Percentiles rank a stretch among this genome's conserved stretches.
phyloP scores from a whole-genome alignment of 1,140 invertebrate genomes.

The Batillaria attramentaria region DNA sequence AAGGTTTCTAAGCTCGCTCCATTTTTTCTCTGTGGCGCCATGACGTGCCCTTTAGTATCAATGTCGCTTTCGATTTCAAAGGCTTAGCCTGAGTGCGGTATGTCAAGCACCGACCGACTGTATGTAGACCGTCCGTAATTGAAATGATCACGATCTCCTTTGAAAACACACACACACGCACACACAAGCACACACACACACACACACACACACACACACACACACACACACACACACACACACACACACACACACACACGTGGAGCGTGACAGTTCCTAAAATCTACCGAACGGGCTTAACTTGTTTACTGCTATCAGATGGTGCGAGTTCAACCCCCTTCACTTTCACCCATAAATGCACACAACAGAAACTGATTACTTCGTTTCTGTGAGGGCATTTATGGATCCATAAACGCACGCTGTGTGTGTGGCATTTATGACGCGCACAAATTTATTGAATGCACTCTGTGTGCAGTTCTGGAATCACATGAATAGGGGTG shows the following conservation, averaged over 20 bases:
- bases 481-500: too few relatives aligned
- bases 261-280: not conserved
- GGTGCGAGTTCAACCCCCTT: too few relatives aligned
- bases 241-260: slow-evolving; percentile 11
- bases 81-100: too few relatives aligned
- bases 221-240: slow-evolving; percentile 5
- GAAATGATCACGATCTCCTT: too few relatives aligned
- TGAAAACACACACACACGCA: slow-evolving; percentile 1
- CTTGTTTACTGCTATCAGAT: too few relatives aligned
- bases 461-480: too few relatives aligned
- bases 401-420: not conserved
- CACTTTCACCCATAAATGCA: not conserved
- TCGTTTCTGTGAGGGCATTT: too few relatives aligned
- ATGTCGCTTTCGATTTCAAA: not conserved
- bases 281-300: too few relatives aligned
- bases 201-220: not conserved
- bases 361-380: too few relatives aligned
- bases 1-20: not conserved
- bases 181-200: not conserved
- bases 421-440: not conserved
- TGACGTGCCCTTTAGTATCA: not conserved
- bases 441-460: too few relatives aligned
- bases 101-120: too few relatives aligned
- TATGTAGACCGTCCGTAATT: too few relatives aligned
- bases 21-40: not conserved